Evolutionary conservation across 2,888 invertebrate species (phyloP).

Genomic region (Dicranocentrus wangi): DNA sequence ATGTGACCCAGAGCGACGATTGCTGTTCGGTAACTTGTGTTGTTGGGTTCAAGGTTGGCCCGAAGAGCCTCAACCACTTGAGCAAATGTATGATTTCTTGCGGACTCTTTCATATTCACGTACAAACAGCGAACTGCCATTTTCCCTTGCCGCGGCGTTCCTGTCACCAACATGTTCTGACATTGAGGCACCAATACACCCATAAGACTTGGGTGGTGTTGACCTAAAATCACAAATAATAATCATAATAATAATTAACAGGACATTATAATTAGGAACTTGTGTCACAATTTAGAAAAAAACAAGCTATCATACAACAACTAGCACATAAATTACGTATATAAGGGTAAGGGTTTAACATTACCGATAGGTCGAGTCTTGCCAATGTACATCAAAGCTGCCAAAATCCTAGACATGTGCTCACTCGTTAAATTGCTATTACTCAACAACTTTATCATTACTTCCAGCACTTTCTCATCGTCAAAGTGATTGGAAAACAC

Average conservation of each 20-base stretch:
- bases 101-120: conserved; percentile 82
- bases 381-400: conserved; percentile 89
- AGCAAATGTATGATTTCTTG: conserved; percentile 69
- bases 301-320: background rate
- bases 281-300: background rate
- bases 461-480: conserved; percentile 86
- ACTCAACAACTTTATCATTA: conserved; percentile 83
- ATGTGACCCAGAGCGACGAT: conserved; percentile 96
- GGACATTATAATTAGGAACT: background rate
- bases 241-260: no score
- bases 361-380: conserved; percentile 87
- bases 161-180: conserved; percentile 89
- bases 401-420: conserved; percentile 87
- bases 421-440: conserved; percentile 84
- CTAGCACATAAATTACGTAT: no score
- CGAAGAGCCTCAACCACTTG: conserved; percentile 77
- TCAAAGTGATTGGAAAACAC: conserved; percentile 95
- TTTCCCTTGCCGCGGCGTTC: conserved; percentile 96
- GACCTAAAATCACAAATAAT: conserved; percentile 76
- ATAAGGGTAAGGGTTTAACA: background rate
- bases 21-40: conserved; percentile 90
- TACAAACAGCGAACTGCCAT: conserved; percentile 95
- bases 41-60: conserved; percentile 83
- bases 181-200: conserved; percentile 88
- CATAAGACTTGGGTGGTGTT: conserved; percentile 84